Evolutionary conservation across 1,140 invertebrate species (phyloP), one percentile per base, ranked within the genome.

Genomic region (Diabrotica undecimpunctata): DNA sequence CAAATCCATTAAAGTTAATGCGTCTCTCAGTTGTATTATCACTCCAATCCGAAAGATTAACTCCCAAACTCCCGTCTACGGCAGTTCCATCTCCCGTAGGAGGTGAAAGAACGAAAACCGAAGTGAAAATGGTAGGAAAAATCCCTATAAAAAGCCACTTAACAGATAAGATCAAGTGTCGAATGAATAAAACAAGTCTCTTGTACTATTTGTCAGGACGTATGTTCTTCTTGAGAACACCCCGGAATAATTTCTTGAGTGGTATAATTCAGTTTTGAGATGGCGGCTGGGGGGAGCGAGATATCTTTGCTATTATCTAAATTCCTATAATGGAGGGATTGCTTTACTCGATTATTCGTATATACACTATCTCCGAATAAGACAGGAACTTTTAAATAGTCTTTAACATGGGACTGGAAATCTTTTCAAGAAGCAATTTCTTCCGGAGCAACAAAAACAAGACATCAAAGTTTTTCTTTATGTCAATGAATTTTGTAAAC

Each of bases 111-210:
- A 57, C 55, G 25, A n/a, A 57, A 57, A 37, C 36, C 55, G 55
- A 57, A 57, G 55, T 57, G 55, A 57, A 57, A 57, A 57, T 57
- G 55, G 55, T 37, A 57, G 55, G 55, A 54, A 62, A 67, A 67
- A 67, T 67, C 62, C 58, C 39, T 64, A 63, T 60, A 64, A 67
- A 67, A 64, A 67, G 59, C 66, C 66, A 67, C 66, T 67, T 64
- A 67, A 67, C 41, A 46, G 66, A 68, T 68, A 68, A 68, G 60
- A 68, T 68, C 67, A 62, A 67, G 62, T 64, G 62, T 64, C 66
- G 66, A 67, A 67, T 67, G 66, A 67, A 67, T 67, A 67, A 64
- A 60, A 56, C 63, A 35, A 68, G 54, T 68, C 67, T 62, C 59
- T 68, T 65, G 62, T 65, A 68, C 62, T 25, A 25, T 25, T 65